A percentile compares a stretch with the other conserved stretches of the same genome.
These are phyloP conservation scores for Parambassis ranga DNA, from an alignment of 2,797 vertebrate genomes.

Conservation along the genomic window DNA sequence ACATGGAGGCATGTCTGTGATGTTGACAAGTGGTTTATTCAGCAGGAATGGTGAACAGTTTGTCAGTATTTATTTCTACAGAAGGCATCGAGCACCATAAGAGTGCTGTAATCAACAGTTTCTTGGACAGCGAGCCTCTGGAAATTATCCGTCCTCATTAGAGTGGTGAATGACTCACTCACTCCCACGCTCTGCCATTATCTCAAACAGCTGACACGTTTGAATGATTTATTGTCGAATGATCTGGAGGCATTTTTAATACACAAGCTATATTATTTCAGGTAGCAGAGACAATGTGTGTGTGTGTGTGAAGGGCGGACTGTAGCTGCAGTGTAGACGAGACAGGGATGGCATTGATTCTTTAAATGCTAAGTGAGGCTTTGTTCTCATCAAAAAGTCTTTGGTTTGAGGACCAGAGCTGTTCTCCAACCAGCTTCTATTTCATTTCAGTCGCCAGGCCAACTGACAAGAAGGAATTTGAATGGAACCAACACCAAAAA, in stretches of 20 bases:
- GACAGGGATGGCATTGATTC: slow-evolving; percentile 35
- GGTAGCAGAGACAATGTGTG: slow-evolving; percentile 44
- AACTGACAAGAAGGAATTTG: slow-evolving; percentile 15
- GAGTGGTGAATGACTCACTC: slow-evolving; percentile 21
- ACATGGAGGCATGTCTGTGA: slow-evolving; percentile 56
- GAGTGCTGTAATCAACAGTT: slow-evolving; percentile 69
- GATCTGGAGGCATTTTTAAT: slow-evolving; percentile 21
- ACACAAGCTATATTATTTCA: slow-evolving; percentile 51
- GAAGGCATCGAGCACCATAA: slow-evolving; percentile 79
- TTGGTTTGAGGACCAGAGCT: slow-evolving; percentile 64
- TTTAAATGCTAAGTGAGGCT: slow-evolving; percentile 35
- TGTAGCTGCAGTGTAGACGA: slow-evolving; percentile 49
- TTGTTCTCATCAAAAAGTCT: slow-evolving; percentile 60
- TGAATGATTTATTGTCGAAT: slow-evolving; percentile 17
- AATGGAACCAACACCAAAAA: slow-evolving; percentile 30
- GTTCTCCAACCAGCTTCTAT: slow-evolving; percentile 17
- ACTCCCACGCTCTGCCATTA: slow-evolving; percentile 28
- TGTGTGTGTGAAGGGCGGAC: slow-evolving; percentile 28
- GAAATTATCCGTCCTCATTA: slow-evolving; percentile 42
- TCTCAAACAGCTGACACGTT: slow-evolving; percentile 39
- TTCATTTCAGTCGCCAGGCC: slow-evolving; percentile 24
- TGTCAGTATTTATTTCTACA: slow-evolving; percentile 78
- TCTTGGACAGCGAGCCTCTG: slow-evolving; percentile 64
- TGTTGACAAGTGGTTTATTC: slow-evolving; percentile 87
- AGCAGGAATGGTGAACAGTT: slow-evolving; percentile 87